A percentile compares a stretch with the other conserved stretches of the same genome.
phyloP scores from a whole-genome alignment of 2,113 vertebrate genomes.

The Rana temporaria region DNA sequence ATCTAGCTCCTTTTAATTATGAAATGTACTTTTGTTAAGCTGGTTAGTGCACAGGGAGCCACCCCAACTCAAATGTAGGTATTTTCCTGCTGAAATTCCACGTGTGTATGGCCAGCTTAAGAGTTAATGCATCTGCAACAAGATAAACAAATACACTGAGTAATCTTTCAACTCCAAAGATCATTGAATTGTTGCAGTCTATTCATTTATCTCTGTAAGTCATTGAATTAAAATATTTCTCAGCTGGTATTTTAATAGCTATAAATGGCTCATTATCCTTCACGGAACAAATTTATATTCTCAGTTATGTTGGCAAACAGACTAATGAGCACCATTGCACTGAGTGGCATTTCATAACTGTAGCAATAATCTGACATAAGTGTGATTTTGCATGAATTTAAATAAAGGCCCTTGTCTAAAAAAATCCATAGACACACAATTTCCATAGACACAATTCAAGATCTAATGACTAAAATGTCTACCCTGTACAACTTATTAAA shows the following conservation, averaged over 20 bases:
- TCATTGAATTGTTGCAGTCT: constrained; percentile 46
- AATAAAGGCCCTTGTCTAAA: constrained; percentile 4
- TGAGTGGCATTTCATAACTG: constrained; percentile 53
- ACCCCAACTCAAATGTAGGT: too few relatives aligned
- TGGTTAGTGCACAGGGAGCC: too few relatives aligned
- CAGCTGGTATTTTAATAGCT: constrained; percentile 60
- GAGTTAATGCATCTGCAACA: not conserved
- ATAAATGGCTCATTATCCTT: constrained; percentile 59
- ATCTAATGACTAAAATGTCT: not conserved
- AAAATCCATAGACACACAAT: not conserved
- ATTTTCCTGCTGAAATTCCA: not conserved
- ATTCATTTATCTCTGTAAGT: constrained; percentile 56
- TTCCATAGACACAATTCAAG: not conserved
- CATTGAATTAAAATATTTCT: constrained; percentile 62
- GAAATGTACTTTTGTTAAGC: too few relatives aligned
- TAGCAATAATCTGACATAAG: not conserved
- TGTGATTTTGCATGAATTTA: constrained; percentile 14
- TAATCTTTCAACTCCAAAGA: constrained; percentile 33
- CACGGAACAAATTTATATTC: constrained; percentile 61
- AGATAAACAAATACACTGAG: constrained; percentile 17
- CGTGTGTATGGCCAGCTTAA: not conserved
- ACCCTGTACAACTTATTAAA: not conserved
- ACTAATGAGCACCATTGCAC: constrained; percentile 57
- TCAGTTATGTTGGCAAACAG: constrained; percentile 58
- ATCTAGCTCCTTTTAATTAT: too few relatives aligned